phyloP scores from a whole-genome alignment of 2,797 vertebrate species.

The Schizothorax lantsangensis region DNA sequence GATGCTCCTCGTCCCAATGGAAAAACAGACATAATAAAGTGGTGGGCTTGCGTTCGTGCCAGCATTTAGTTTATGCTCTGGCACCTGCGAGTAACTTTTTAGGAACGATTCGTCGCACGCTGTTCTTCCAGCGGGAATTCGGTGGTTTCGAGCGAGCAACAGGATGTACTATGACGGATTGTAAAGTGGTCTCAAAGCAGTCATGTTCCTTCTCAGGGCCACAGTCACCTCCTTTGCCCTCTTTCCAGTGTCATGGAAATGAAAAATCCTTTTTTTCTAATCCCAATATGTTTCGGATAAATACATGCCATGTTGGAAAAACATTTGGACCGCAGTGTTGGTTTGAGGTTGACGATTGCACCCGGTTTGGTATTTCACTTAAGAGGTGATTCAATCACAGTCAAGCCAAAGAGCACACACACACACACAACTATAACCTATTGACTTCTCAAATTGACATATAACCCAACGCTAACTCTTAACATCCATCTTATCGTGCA shows the following conservation, averaged over 20 bases:
- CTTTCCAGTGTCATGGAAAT: slow-evolving; percentile 71
- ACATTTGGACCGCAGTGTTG: slow-evolving; percentile 86
- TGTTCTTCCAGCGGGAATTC: slow-evolving; percentile 26
- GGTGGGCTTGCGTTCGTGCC: background rate
- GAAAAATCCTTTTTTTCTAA: slow-evolving; percentile 74
- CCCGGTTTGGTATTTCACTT: slow-evolving; percentile 90
- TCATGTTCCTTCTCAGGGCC: slow-evolving; percentile 36
- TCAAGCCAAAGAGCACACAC: slow-evolving; percentile 60
- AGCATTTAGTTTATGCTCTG: background rate
- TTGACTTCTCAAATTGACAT: background rate
- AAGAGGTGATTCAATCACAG: slow-evolving; percentile 89
- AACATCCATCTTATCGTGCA: background rate
- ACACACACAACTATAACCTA: background rate
- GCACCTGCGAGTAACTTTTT: background rate
- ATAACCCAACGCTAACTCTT: background rate
- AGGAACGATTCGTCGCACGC: background rate
- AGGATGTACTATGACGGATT: background rate
- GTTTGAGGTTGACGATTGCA: slow-evolving; percentile 89
- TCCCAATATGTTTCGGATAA: slow-evolving; percentile 77
- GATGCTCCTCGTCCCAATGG: slow-evolving; percentile 27
- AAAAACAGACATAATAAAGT: slow-evolving; percentile 17
- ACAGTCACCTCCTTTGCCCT: slow-evolving; percentile 66
- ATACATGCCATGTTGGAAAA: slow-evolving; percentile 85
- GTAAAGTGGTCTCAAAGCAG: slow-evolving; percentile 13
- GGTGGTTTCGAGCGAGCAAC: background rate